These are phyloP conservation scores for Cynopterus brachyotis DNA, from an alignment of 2,113 vertebrate species.

Conservation along the genomic window DNA sequence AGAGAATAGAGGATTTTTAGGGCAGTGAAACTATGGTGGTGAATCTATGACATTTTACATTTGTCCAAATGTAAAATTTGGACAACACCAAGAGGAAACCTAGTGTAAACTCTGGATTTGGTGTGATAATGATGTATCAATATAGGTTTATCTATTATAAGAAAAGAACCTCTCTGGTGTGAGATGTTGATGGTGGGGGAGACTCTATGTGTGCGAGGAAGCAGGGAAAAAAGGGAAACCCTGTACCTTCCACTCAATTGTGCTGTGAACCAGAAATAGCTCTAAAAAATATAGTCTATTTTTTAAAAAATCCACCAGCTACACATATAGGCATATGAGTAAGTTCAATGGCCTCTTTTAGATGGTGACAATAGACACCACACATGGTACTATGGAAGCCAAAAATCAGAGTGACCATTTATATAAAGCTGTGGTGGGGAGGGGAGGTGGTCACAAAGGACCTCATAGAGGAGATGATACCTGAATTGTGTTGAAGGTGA, in stretches of 20 bases:
- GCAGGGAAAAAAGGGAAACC: background rate
- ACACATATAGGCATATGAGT: background rate
- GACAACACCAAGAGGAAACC: background rate
- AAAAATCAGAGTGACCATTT: background rate
- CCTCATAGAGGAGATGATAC: background rate
- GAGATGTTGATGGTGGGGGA: too few species aligned
- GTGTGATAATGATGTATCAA: background rate
- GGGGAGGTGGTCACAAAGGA: background rate
- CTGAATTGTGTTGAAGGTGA: background rate
- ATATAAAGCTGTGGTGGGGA: background rate
- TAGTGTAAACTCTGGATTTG: background rate
- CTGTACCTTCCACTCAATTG: background rate
- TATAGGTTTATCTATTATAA: background rate
- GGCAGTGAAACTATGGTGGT: background rate
- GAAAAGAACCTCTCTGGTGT: background rate
- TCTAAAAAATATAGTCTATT: background rate
- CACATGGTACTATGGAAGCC: background rate
- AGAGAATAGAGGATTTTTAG: background rate
- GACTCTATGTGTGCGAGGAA: background rate
- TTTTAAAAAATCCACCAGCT: background rate
- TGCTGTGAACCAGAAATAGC: background rate
- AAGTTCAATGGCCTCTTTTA: background rate
- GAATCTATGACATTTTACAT: background rate
- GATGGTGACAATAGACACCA: background rate
- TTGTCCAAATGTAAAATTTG: background rate